Percentiles rank a stretch among this genome's conserved stretches.
These are phyloP conservation scores for Cataglyphis albicans DNA, from an alignment of 2,888 invertebrate genomes.

Conservation along the genomic window DNA sequence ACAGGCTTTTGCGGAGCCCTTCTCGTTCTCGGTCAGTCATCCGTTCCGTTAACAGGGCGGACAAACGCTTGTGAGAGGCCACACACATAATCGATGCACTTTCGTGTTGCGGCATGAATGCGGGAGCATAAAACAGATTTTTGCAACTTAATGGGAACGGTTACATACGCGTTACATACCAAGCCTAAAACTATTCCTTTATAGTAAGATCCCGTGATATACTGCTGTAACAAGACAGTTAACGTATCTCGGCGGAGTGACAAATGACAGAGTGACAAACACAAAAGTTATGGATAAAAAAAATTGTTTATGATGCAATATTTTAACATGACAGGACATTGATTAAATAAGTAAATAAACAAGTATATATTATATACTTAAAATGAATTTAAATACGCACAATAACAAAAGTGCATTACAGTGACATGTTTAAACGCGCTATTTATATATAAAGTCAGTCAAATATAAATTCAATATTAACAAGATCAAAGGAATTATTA, in stretches of 20 bases:
- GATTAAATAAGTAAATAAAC: slow-evolving; percentile 13
- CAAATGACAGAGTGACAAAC: slow-evolving; percentile 35
- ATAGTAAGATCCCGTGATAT: not conserved
- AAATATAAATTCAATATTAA: not conserved
- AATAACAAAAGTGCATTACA: slow-evolving; percentile 28
- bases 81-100: slow-evolving; percentile 60
- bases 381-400: slow-evolving; percentile 58
- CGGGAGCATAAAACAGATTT: slow-evolving; percentile 50
- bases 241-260: slow-evolving; percentile 17
- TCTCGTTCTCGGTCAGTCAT: slow-evolving; percentile 74
- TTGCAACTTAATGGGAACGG: not conserved
- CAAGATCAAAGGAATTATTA: not conserved
- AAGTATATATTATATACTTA: slow-evolving; percentile 45
- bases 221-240: slow-evolving; percentile 46
- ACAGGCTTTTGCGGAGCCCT: slow-evolving; percentile 53
- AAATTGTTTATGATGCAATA: slow-evolving; percentile 68
- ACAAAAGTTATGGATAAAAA: slow-evolving; percentile 64
- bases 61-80: slow-evolving; percentile 71
- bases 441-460: slow-evolving; percentile 35
- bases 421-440: not conserved
- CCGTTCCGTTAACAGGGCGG: slow-evolving; percentile 72
- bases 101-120: slow-evolving; percentile 49
- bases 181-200: slow-evolving; percentile 27
- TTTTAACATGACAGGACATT: slow-evolving; percentile 43
- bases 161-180: not conserved